These are phyloP conservation scores for Escarpia spicata DNA, from an alignment of 2,888 invertebrate species.

Conservation along the genomic window DNA sequence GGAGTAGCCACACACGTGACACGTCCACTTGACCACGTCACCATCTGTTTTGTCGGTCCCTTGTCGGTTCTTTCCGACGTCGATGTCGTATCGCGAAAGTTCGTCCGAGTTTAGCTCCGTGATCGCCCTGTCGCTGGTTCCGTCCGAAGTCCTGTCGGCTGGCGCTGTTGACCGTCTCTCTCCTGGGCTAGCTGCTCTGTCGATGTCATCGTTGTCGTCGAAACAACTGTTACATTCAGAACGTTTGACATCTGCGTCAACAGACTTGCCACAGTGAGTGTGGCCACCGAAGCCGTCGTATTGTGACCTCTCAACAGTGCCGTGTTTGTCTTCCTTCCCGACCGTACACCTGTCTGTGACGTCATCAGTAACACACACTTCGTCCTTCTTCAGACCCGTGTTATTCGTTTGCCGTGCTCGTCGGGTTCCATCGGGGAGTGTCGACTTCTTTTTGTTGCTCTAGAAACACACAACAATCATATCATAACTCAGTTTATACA, in stretches of 20 bases:
- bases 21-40: slow-evolving; percentile 10
- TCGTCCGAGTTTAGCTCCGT: background rate
- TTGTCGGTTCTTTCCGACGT: background rate
- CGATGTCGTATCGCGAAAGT: background rate
- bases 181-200: no score
- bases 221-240: no score
- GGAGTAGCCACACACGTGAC: background rate
- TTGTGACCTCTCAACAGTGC: background rate
- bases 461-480: background rate
- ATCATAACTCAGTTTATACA: background rate
- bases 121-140: background rate
- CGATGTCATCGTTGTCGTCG: no score
- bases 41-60: background rate
- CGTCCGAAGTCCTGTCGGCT: background rate
- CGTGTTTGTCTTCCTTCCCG: no score
- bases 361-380: no score
- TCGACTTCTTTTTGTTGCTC: background rate
- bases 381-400: background rate
- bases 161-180: background rate
- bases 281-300: background rate
- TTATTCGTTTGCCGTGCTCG: background rate
- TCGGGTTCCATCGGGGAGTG: background rate
- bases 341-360: no score
- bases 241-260: background rate
- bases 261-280: background rate